A percentile compares a stretch with the other conserved stretches of the same genome.
phyloP scores from a whole-genome alignment of 2,797 vertebrate genomes.

The Phalanger gymnotis region DNA sequence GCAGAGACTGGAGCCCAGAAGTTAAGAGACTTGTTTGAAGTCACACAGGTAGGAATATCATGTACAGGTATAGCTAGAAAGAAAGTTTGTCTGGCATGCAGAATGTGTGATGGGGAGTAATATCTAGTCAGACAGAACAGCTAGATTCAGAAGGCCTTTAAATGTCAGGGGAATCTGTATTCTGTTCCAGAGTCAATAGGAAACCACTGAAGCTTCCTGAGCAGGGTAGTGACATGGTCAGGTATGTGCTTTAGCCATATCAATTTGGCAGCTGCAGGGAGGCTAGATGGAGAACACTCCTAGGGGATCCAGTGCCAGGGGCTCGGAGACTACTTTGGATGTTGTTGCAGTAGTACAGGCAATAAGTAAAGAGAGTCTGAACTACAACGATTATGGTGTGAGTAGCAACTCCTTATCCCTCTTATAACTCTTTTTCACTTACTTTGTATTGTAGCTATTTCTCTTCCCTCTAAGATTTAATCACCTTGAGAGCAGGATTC shows the following conservation, averaged over 20 bases:
- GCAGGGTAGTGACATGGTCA: not conserved
- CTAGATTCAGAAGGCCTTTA: not conserved
- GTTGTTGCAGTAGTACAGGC: not conserved
- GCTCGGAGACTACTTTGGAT: not conserved
- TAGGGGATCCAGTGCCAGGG: not conserved
- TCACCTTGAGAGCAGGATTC: not conserved
- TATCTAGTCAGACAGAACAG: not conserved
- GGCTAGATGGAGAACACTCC: not conserved
- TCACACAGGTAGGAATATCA: not conserved
- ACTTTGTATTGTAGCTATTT: not conserved
- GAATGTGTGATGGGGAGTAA: not conserved
- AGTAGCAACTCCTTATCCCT: not conserved
- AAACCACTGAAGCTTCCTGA: not conserved
- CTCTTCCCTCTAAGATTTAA: not conserved
- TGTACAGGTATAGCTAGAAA: not conserved
- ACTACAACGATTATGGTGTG: not conserved
- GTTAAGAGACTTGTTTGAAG: not conserved
- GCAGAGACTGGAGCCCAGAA: not conserved
- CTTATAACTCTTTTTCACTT: not conserved
- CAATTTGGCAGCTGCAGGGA: not conserved
- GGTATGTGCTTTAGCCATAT: not conserved
- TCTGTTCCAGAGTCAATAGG: not conserved
- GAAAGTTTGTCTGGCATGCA: not conserved
- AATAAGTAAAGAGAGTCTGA: not conserved
- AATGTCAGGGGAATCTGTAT: not conserved